phyloP scores from a whole-genome alignment of 2,888 invertebrate species.

The Podabrus alpinus region DNA sequence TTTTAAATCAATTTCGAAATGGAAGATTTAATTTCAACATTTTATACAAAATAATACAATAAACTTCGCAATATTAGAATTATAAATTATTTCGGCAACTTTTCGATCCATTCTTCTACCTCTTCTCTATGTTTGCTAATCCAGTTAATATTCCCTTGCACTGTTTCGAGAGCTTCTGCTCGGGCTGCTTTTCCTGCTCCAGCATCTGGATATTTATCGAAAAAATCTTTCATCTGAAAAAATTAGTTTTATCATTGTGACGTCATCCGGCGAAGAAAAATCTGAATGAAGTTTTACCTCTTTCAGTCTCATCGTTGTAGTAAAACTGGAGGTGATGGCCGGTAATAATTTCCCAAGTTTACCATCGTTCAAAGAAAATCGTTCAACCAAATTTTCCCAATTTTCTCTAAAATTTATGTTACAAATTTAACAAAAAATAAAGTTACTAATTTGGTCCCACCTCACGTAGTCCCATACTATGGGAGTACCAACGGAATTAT shows the following conservation, averaged over 20 bases:
- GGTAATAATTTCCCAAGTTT: slow-evolving; percentile 79
- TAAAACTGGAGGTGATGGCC: slow-evolving; percentile 69
- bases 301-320: slow-evolving; percentile 68
- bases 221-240: slow-evolving; percentile 75
- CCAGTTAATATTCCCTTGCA: slow-evolving; percentile 83
- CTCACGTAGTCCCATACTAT: slow-evolving; percentile 84
- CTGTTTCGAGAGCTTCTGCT: slow-evolving; percentile 74
- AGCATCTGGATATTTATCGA: slow-evolving; percentile 77
- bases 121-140: slow-evolving; percentile 61
- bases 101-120: slow-evolving; percentile 64
- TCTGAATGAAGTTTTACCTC: slow-evolving; percentile 62
- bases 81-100: background rate
- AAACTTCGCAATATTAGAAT: background rate
- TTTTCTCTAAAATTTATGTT: slow-evolving; percentile 62
- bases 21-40: background rate
- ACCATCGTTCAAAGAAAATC: slow-evolving; percentile 83
- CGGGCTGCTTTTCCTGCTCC: slow-evolving; percentile 82
- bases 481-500: slow-evolving; percentile 73
- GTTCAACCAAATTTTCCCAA: slow-evolving; percentile 74
- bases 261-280: background rate
- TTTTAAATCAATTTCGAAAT: background rate
- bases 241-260: background rate
- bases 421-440: background rate
- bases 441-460: slow-evolving; percentile 42
- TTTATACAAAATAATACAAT: background rate